phyloP scores from a whole-genome alignment of 2,888 invertebrate genomes.

The Tetragonisca angustula region DNA sequence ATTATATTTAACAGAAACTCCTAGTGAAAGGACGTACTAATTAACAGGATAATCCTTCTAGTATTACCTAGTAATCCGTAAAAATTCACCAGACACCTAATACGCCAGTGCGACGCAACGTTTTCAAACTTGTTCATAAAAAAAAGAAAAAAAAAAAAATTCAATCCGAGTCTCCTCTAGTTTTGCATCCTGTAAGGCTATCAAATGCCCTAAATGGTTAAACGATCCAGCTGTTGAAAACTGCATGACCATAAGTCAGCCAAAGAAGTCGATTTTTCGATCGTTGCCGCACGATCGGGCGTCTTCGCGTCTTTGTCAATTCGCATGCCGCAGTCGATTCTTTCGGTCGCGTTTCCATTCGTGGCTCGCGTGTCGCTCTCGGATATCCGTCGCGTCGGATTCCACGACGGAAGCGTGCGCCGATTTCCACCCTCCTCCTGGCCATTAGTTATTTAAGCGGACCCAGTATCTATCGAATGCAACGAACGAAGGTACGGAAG shows the following conservation, averaged over 20 bases:
- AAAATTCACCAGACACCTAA: neutral
- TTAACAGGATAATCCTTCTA: neutral
- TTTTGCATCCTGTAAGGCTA: neutral
- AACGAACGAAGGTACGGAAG: conserved; percentile 30
- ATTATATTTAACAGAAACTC: neutral
- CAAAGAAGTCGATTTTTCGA: neutral
- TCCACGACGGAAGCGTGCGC: conserved; percentile 22
- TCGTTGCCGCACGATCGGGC: too few species aligned
- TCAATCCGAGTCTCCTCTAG: neutral
- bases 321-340: neutral
- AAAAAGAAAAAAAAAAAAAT: too few species aligned
- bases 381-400: conserved; percentile 21
- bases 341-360: neutral
- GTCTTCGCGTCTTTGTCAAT: neutral
- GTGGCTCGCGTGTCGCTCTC: conserved; percentile 24
- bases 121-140: neutral
- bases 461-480: conserved; percentile 26
- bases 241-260: neutral
- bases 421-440: neutral
- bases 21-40: neutral
- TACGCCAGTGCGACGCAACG: neutral
- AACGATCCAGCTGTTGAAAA: conserved; percentile 7
- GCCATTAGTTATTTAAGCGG: conserved; percentile 41
- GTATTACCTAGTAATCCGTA: neutral
- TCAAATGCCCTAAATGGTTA: neutral